Evolutionary conservation across 2,888 invertebrate species (phyloP).

Genomic region (Dynastes tityus): DNA sequence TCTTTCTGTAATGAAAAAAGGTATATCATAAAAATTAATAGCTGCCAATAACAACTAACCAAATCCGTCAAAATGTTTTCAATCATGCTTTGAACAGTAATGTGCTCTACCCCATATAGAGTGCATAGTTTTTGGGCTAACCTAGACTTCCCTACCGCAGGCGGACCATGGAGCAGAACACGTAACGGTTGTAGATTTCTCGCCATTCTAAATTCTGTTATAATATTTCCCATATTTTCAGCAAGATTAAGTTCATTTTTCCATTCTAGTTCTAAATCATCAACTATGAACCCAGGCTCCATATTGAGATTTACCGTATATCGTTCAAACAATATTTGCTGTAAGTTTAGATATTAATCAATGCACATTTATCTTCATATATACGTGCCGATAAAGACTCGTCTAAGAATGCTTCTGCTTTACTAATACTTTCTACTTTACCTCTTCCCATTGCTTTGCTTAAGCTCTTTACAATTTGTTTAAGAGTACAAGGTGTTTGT

Average conservation of each 20-base stretch:
- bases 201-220: constrained; percentile 71
- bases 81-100: constrained; percentile 74
- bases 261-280: constrained; percentile 72
- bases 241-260: constrained; percentile 73
- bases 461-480: constrained; percentile 75
- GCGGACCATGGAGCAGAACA: constrained; percentile 77
- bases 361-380: constrained; percentile 16
- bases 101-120: constrained; percentile 75
- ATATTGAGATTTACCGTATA: constrained; percentile 75
- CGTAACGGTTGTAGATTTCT: constrained; percentile 75
- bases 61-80: constrained; percentile 73
- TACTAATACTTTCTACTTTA: constrained; percentile 73
- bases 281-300: constrained; percentile 75
- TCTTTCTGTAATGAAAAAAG: constrained; percentile 29
- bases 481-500: constrained; percentile 73
- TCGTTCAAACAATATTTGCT: constrained; percentile 75
- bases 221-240: constrained; percentile 69
- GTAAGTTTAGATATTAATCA: constrained; percentile 53
- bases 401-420: constrained; percentile 75
- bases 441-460: constrained; percentile 73
- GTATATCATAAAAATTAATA: neutral
- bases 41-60: constrained; percentile 67
- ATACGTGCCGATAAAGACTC: constrained; percentile 69
- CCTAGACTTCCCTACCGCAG: constrained; percentile 78
- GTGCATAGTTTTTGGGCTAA: constrained; percentile 74